Base-by-base conservation (phyloP, 2,113 vertebrate species). In the Crypturellus undulatus region DNA sequence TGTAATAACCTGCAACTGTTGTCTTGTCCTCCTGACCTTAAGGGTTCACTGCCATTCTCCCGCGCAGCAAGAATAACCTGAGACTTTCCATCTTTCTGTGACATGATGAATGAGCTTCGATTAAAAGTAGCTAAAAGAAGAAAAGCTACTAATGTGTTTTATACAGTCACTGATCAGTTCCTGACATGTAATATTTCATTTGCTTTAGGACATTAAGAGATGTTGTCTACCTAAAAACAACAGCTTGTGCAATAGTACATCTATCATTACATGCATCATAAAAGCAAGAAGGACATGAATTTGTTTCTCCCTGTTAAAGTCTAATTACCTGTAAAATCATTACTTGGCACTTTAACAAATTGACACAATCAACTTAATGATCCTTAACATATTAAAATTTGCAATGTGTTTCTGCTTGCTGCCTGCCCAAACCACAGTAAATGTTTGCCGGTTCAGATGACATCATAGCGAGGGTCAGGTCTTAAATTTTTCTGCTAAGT, bases 241-340 rank as follows among this genome's bases (percentile, higher is more conserved):
- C 94, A 97, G 94, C 94, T 96, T 97, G 91, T 65, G 24, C 90
- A 90, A 97, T 91, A 94, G 84, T 82, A 72, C 79, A 97, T 98
- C 95, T 96, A 95, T 97, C 95, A 97, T 96, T 96, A 95, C 84
- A 96, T 81, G 94, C 94, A 95, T 96, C 96, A 96, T 97, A 97
- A 97, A 98, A 96, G 90, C 82, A 96, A 93, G 87, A 79, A 93
- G 88, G 93, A 96, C 91, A 96, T 97, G 95, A 97, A 98, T 98
- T 96, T 79, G 79, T 97, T 98, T 96, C 97, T 97, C 87, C 90
- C 96, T 84, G 94, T 97, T 98, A 96, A 98, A 96, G 85, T 98
- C 95, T 98, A 98, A 98, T 98, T 98, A 98, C 96, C 97, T 98
- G 96, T 97, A 97, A 97, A 98, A 98, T 97, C 97, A 96, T 97